phyloP scores from a whole-genome alignment of 2,797 vertebrate genomes.

The Syngnathus rostellatus region DNA sequence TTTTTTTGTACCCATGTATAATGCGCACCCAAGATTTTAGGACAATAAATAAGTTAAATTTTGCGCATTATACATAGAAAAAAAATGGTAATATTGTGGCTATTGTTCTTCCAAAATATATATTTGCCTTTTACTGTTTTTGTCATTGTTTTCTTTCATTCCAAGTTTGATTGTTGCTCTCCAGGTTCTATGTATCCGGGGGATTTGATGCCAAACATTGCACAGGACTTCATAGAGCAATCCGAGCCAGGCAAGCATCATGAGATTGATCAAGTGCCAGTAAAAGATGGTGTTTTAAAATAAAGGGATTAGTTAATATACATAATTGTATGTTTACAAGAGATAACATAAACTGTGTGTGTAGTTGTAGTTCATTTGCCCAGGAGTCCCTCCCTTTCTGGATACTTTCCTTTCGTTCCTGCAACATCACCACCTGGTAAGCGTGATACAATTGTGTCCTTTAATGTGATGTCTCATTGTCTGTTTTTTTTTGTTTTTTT shows the following conservation, averaged over 20 bases:
- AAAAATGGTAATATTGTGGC: too few species aligned
- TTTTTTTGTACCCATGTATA: too few species aligned
- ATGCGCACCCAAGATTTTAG: too few species aligned
- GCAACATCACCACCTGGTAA: not conserved
- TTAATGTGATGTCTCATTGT: not conserved
- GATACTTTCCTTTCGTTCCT: too few species aligned
- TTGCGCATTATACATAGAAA: too few species aligned
- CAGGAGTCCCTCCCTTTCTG: not conserved
- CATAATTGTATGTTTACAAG: not conserved
- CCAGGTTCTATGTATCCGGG: not conserved
- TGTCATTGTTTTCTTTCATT: not conserved
- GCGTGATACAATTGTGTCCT: not conserved
- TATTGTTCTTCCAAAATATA: too few species aligned
- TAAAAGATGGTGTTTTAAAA: not conserved
- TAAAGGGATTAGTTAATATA: not conserved
- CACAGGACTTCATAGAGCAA: too few species aligned
- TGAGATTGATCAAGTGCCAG: not conserved
- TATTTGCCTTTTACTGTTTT: not conserved
- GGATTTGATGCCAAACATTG: fast-evolving
- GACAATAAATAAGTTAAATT: too few species aligned
- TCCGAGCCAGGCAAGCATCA: not conserved
- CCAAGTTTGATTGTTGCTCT: not conserved
- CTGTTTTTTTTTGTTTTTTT: not conserved
- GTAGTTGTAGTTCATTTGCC: not conserved
- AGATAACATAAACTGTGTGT: too few species aligned